Percentiles rank a stretch among this genome's conserved stretches.
phyloP scores from a whole-genome alignment of 2,888 invertebrate genomes.

The Drosophila anomelani region DNA sequence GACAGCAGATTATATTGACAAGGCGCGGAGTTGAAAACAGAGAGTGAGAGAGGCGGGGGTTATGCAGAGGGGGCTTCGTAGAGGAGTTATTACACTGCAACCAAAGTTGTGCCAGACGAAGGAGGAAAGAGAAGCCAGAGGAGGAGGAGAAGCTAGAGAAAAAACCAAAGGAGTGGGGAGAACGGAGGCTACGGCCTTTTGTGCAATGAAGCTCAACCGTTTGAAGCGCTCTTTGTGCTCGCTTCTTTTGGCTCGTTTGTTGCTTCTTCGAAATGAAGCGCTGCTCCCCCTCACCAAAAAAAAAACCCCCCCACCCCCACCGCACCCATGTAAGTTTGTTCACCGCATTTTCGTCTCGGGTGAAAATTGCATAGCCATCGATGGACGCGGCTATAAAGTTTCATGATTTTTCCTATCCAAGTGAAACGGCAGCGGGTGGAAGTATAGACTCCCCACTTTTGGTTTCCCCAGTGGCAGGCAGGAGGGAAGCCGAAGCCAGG shows the following conservation, averaged over 20 bases:
- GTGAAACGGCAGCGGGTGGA: constrained; percentile 15
- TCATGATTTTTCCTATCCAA: constrained; percentile 23
- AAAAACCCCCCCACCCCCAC: background rate
- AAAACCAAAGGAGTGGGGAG: constrained; percentile 1
- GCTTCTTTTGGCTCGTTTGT: constrained; percentile 55
- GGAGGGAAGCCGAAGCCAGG: background rate
- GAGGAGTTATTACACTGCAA: constrained; percentile 35
- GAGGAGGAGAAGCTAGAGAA: background rate
- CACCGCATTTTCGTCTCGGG: constrained; percentile 17
- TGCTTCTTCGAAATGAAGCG: constrained; percentile 51
- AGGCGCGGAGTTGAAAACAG: constrained; percentile 22
- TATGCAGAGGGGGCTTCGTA: background rate
- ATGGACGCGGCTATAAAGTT: constrained; percentile 36
- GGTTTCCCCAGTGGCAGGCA: constrained; percentile 13
- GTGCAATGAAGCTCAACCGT: constrained; percentile 72
- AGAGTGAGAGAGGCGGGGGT: background rate
- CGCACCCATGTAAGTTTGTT: constrained; percentile 21
- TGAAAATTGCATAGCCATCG: constrained; percentile 40
- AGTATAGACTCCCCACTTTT: background rate
- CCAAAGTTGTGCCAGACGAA: constrained; percentile 24
- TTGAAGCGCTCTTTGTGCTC: constrained; percentile 33
- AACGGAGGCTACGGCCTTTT: constrained; percentile 54
- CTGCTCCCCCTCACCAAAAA: too few relatives aligned
- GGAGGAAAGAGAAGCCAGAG: background rate
- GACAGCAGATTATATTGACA: constrained; percentile 64